Base-by-base conservation (phyloP, 2,797 vertebrate genomes). In the Parauchenoglanis ngamensis region DNA sequence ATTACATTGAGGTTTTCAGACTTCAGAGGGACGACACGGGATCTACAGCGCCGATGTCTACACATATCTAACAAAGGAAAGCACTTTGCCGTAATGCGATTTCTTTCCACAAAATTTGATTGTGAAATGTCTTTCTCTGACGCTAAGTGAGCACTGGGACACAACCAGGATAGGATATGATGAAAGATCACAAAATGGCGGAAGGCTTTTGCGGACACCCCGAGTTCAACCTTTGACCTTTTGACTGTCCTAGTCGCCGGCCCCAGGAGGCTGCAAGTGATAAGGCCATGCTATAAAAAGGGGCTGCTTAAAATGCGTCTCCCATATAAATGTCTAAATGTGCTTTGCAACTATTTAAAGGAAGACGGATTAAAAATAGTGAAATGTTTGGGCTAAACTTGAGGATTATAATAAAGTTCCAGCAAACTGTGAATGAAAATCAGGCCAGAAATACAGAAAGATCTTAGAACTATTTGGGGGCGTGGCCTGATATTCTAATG, bases 281-380 rank as follows among this genome's bases (percentile, higher is more conserved):
- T 81, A 81, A 63, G 35, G 78, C 57, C 78, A 46, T 52, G 61
- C 61, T 67, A 83, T 83, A 67, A 83, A 83, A 83, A 83, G 80
- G 25, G 17, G 31, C n/a, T 52, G 56, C 56, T 67, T 52, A 1
- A 52, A 67, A 83, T 23, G 13, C 0, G 40, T 46, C 56, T 11
- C 76, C 49, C 75, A 2, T 11, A 21, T 40, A 44, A 57, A 31
- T 61, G 21, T 44, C 57, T 61, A 40, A 44, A 80, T 13, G 57
- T 21, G 56, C 35, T 25, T 35, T 23, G 11, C 21, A 44, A 61
- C 5, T 61, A 44, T 44, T 40, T 44, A 61, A 80, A 46, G 7
- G 8, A 78, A 56, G 23, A 78, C 21, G 52, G 7, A 21, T 57
- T 57, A 17, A 52, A 76, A 28, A 76, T 49, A 49, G 70, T 23